phyloP scores from a whole-genome alignment of 2,888 invertebrate genomes.

The Lithodes maja region DNA sequence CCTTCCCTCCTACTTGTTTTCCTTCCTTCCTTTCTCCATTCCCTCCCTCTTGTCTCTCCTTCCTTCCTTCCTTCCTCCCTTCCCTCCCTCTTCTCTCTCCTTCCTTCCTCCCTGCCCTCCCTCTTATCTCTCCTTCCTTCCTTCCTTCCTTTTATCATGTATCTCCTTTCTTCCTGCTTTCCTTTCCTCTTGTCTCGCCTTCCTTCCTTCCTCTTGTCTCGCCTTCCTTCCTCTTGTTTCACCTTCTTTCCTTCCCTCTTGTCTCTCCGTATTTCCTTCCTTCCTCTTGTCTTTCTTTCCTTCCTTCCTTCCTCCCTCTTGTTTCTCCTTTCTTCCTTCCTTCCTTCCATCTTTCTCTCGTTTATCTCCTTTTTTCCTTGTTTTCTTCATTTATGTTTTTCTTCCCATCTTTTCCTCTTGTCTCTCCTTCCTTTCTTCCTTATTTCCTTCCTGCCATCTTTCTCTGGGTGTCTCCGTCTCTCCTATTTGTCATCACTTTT shows the following conservation, averaged over 20 bases:
- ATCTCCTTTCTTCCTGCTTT: neutral
- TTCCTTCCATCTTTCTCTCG: neutral
- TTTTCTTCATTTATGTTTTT: neutral
- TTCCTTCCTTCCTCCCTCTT: constrained; percentile 5
- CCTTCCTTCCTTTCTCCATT: neutral
- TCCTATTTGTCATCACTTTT: too few species aligned
- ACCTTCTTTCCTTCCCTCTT: neutral
- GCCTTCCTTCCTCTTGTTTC: neutral
- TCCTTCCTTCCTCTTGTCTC: neutral
- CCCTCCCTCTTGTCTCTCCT: neutral
- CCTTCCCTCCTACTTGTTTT: neutral
- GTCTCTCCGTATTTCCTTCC: neutral
- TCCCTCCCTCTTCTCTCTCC: neutral
- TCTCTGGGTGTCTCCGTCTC: too few species aligned
- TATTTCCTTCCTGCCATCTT: neutral
- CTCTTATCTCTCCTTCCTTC: neutral
- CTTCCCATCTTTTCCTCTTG: neutral
- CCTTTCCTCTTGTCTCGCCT: neutral
- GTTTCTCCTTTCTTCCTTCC: neutral
- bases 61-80: neutral
- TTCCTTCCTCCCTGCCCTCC: neutral
- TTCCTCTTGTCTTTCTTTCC: neutral
- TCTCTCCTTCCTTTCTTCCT: neutral
- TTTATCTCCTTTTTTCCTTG: neutral
- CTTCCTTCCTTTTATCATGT: neutral